A percentile compares a stretch with the other conserved stretches of the same genome.
These are phyloP conservation scores for Channa striata DNA, from an alignment of 2,797 vertebrate genomes.

Conservation along the genomic window DNA sequence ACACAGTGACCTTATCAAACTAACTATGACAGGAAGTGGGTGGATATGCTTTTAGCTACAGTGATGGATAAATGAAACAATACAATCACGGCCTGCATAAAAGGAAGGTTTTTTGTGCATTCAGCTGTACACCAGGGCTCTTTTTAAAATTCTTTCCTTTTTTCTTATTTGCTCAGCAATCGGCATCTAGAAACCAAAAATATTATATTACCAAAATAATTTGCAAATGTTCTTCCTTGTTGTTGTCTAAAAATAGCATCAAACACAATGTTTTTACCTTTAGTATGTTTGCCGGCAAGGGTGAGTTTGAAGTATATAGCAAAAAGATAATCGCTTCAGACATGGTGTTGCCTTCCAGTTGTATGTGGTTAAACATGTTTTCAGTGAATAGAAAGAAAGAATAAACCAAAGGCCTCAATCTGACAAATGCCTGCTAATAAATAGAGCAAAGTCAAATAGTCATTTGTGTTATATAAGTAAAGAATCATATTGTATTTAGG, in stretches of 20 bases:
- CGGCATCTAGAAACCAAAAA: too few relatives aligned
- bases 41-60: conserved; percentile 23
- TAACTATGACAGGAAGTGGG: conserved; percentile 9
- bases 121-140: not conserved
- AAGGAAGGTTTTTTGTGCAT: not conserved
- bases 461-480: not conserved
- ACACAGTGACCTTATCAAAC: conserved; percentile 32
- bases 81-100: not conserved
- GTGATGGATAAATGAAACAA: conserved; percentile 14
- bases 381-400: not conserved
- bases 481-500: not conserved
- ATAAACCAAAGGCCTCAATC: not conserved
- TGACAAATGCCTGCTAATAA: conserved; percentile 2
- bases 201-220: too few relatives aligned
- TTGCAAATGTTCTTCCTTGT: conserved; percentile 39
- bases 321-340: not conserved
- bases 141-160: not conserved
- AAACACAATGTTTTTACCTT: conserved; percentile 37
- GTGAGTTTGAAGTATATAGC: conserved; percentile 8
- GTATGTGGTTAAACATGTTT: not conserved
- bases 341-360: not conserved
- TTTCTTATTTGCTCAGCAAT: conserved; percentile 29
- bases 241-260: conserved; percentile 52
- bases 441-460: not conserved
- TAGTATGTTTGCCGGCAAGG: conserved; percentile 11